Percentiles rank a stretch among this genome's conserved stretches.
Conservation (phyloP, 2,888 invertebrate species). For the Ennomos erosarius region DNA sequence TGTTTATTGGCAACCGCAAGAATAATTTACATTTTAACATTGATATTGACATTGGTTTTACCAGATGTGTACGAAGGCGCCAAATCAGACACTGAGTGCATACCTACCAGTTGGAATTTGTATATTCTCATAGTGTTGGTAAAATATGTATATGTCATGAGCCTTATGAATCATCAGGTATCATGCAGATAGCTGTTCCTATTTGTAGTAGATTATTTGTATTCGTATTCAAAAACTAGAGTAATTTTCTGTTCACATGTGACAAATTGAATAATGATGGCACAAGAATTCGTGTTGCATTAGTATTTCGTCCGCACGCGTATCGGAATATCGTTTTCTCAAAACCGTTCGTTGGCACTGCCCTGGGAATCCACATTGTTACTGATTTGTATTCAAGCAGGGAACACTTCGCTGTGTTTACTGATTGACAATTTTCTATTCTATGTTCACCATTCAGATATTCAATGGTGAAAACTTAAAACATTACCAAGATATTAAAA, state of each 20-base stretch:
- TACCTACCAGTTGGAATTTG: slow-evolving; percentile 10
- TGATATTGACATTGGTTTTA: slow-evolving; percentile 34
- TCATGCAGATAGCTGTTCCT: slow-evolving; percentile 5
- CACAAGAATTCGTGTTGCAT: slow-evolving; percentile 72
- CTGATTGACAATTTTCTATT: slow-evolving; percentile 63
- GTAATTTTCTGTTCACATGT: slow-evolving; percentile 65
- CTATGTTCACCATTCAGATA: slow-evolving; percentile 52
- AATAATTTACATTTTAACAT: slow-evolving; percentile 30
- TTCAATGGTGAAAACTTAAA: slow-evolving; percentile 34
- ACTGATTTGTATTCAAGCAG: slow-evolving; percentile 69
- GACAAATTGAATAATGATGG: slow-evolving; percentile 68
- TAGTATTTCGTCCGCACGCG: slow-evolving; percentile 66
- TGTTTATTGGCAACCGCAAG: slow-evolving; percentile 48
- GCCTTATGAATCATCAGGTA: neutral
- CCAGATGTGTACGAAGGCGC: slow-evolving; percentile 29
- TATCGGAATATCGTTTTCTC: slow-evolving; percentile 81
- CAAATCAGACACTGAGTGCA: slow-evolving; percentile 9
- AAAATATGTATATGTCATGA: slow-evolving; percentile 6
- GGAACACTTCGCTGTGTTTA: slow-evolving; percentile 58
- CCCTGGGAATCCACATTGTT: slow-evolving; percentile 69
- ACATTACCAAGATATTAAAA: slow-evolving; percentile 17
- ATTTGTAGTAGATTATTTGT: slow-evolving; percentile 8
- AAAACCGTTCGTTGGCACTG: slow-evolving; percentile 79
- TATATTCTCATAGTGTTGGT: slow-evolving; percentile 6
- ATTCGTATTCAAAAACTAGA: slow-evolving; percentile 33